phyloP scores from a whole-genome alignment of 2,888 invertebrate genomes.

The Ennomos erosarius region DNA sequence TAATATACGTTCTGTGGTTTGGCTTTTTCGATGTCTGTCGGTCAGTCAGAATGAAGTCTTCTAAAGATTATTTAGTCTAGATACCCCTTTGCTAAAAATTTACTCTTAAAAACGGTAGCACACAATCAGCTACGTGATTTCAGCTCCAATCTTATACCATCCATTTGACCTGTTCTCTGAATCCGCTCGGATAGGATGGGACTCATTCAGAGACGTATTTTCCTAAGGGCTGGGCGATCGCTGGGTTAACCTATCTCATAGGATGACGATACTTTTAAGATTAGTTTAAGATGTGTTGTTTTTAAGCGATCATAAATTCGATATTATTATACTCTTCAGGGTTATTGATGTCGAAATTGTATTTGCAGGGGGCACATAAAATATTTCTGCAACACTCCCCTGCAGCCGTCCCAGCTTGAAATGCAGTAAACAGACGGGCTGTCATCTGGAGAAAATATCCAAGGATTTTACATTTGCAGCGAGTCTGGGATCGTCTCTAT shows the following conservation, averaged over 20 bases:
- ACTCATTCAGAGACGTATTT: constrained; percentile 40
- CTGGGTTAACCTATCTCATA: too few species aligned
- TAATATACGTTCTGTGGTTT: too few species aligned
- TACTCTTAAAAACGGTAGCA: constrained; percentile 38
- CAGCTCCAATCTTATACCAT: constrained; percentile 73
- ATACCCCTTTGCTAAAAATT: constrained; percentile 5
- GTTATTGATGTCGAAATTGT: too few species aligned
- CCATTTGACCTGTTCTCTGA: constrained; percentile 30
- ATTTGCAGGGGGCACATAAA: too few species aligned
- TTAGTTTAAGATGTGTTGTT: too few species aligned
- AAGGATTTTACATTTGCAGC: constrained; percentile 69
- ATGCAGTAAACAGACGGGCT: constrained; percentile 52
- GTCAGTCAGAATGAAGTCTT: too few species aligned
- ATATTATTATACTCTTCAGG: too few species aligned
- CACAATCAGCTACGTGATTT: constrained; percentile 75
- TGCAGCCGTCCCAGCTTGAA: constrained; percentile 14
- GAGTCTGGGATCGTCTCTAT: constrained; percentile 59
- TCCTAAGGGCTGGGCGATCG: neutral
- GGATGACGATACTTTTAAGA: too few species aligned
- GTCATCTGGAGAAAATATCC: constrained; percentile 72
- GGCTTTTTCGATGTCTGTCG: too few species aligned
- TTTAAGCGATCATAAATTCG: too few species aligned
- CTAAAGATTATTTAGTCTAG: too few species aligned
- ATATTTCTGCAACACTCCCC: constrained; percentile 4
- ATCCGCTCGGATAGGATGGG: constrained; percentile 48